Conservation (phyloP, 1,140 invertebrate genomes). For the Caenorhabditis latens region DNA sequence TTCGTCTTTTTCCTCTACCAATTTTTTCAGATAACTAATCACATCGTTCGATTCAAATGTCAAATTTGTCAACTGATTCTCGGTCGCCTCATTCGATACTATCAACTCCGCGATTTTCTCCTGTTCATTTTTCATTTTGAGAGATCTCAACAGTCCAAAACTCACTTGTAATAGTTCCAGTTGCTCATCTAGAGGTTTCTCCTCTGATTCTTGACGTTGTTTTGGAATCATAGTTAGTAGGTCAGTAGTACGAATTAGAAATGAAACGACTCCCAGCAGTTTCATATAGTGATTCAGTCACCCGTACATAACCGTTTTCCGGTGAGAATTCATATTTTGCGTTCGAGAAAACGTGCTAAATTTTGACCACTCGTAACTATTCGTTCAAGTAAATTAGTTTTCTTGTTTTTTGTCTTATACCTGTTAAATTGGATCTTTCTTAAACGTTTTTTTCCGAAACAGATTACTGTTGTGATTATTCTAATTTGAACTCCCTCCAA, state of each 20-base stretch:
- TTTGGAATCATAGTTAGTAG: slow-evolving; percentile 9
- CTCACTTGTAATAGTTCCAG: slow-evolving; percentile 24
- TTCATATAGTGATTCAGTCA: not conserved
- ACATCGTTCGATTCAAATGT: slow-evolving; percentile 53
- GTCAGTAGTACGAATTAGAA: not conserved
- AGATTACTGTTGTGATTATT: not conserved
- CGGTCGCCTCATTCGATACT: slow-evolving; percentile 27
- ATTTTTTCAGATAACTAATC: slow-evolving; percentile 49
- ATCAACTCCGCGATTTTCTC: slow-evolving; percentile 14
- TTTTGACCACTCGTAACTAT: too few relatives aligned
- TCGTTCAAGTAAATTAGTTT: too few relatives aligned
- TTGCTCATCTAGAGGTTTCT: slow-evolving; percentile 39
- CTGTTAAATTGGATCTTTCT: not conserved
- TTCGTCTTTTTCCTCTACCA: slow-evolving; percentile 51
- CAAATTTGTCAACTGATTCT: slow-evolving; percentile 38
- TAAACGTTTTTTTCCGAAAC: not conserved
- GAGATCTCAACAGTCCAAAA: not conserved
- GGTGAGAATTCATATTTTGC: not conserved
- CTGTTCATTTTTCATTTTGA: not conserved
- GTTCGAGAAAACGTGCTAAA: too few relatives aligned
- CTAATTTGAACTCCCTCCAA: not conserved
- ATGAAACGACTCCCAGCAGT: not conserved
- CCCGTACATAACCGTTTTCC: not conserved
- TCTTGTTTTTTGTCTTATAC: too few relatives aligned
- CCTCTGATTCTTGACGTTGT: slow-evolving; percentile 13